Percentiles rank a stretch among this genome's conserved stretches.
Conservation (phyloP, 2,113 vertebrate species). For the Xyrauchen texanus region DNA sequence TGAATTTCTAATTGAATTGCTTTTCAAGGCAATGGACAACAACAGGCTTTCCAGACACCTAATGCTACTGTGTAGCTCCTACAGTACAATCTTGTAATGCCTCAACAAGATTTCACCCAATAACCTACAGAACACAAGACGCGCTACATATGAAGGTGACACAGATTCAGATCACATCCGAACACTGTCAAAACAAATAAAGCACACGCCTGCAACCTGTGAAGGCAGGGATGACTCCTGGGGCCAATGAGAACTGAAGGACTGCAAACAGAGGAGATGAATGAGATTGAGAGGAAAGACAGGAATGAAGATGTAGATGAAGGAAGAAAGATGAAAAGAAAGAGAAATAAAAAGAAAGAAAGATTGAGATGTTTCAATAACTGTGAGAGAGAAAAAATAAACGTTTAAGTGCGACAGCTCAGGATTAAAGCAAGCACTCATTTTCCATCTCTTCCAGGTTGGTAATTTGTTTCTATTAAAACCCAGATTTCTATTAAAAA, state of each 20-base stretch:
- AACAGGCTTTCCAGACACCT: background rate
- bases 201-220: background rate
- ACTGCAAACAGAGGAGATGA: background rate
- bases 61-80: background rate
- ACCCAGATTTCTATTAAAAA: background rate
- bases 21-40: background rate
- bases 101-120: conserved; percentile 12
- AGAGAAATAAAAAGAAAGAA: background rate
- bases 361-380: background rate
- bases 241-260: background rate
- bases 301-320: background rate
- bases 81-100: background rate
- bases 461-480: conserved; percentile 3
- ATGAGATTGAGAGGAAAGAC: background rate
- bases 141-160: background rate
- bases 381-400: background rate
- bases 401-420: background rate
- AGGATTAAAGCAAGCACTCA: background rate
- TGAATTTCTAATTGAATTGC: background rate
- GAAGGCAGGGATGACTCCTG: background rate
- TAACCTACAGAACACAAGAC: background rate
- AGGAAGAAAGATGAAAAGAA: too few species aligned
- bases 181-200: background rate
- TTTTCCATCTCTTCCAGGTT: conserved; percentile 11
- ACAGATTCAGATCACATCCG: conserved; percentile 3